Percentiles rank a stretch among this genome's conserved stretches.
Conservation (phyloP, 2,797 vertebrate species). For the Acanthopagrus latus region DNA sequence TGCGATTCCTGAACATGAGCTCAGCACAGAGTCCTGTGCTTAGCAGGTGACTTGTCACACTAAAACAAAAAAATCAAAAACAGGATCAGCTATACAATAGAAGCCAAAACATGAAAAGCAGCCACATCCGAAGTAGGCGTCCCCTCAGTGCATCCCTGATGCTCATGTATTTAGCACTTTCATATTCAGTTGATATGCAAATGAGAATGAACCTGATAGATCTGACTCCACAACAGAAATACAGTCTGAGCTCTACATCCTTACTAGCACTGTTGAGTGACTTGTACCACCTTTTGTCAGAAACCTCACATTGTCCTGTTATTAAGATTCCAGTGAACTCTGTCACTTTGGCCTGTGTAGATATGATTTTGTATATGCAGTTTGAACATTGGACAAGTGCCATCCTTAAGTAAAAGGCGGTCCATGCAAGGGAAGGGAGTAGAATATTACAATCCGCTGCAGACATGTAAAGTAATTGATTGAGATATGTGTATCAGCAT, state of each 20-base stretch:
- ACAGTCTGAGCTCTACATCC: not conserved
- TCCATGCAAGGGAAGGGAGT: not conserved
- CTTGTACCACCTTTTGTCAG: not conserved
- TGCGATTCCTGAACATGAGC: not conserved
- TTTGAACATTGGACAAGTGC: conserved; percentile 33
- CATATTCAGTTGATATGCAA: not conserved
- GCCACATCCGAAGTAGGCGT: not conserved
- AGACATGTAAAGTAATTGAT: not conserved
- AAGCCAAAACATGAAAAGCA: not conserved
- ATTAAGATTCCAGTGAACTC: not conserved
- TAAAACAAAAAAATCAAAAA: not conserved
- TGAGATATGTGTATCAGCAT: not conserved
- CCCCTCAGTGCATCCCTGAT: not conserved
- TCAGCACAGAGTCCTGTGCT: not conserved
- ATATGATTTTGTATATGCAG: conserved; percentile 25
- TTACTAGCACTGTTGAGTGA: not conserved
- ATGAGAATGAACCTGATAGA: not conserved
- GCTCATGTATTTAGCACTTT: not conserved
- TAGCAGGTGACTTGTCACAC: not conserved
- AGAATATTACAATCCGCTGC: not conserved
- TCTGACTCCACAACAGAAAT: not conserved
- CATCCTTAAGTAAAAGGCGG: conserved; percentile 8
- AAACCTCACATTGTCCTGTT: conserved; percentile 3
- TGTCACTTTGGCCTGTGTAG: conserved; percentile 1
- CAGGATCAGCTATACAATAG: not conserved